These are phyloP conservation scores for Drosophila fulvimacula DNA, from an alignment of 2,888 invertebrate genomes.

Conservation along the genomic window DNA sequence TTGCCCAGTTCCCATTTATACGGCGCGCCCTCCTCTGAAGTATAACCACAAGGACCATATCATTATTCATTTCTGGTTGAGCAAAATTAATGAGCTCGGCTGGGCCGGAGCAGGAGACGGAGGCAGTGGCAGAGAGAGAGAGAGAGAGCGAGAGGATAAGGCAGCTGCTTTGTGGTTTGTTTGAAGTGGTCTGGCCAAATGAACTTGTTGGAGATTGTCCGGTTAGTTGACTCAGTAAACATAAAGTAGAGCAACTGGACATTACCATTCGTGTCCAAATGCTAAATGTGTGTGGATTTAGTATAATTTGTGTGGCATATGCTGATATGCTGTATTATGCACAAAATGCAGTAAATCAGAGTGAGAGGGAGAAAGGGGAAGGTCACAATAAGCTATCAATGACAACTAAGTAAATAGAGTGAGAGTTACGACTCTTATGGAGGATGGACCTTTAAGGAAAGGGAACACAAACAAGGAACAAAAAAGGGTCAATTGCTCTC, in stretches of 20 bases:
- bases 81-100: conserved; percentile 59
- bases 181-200: conserved; percentile 48
- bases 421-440: conserved; percentile 6
- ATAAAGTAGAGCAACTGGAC: conserved; percentile 13
- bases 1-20: not conserved
- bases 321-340: not conserved
- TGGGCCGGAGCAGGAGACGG: not conserved
- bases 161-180: conserved; percentile 30
- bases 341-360: not conserved
- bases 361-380: no score
- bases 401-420: conserved; percentile 1
- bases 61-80: conserved; percentile 55
- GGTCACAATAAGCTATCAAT: conserved; percentile 10
- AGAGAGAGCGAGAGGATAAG: not conserved
- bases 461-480: not conserved
- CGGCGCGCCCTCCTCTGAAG: not conserved
- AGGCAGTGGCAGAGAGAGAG: not conserved
- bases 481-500: conserved; percentile 16
- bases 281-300: conserved; percentile 15
- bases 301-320: conserved; percentile 24
- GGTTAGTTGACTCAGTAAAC: conserved; percentile 23
- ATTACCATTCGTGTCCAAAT: not conserved
- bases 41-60: conserved; percentile 23
- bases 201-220: conserved; percentile 32
- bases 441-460: not conserved